These are phyloP conservation scores for Drosophila buzzatii DNA, from an alignment of 2,888 invertebrate genomes.

Conservation along the genomic window DNA sequence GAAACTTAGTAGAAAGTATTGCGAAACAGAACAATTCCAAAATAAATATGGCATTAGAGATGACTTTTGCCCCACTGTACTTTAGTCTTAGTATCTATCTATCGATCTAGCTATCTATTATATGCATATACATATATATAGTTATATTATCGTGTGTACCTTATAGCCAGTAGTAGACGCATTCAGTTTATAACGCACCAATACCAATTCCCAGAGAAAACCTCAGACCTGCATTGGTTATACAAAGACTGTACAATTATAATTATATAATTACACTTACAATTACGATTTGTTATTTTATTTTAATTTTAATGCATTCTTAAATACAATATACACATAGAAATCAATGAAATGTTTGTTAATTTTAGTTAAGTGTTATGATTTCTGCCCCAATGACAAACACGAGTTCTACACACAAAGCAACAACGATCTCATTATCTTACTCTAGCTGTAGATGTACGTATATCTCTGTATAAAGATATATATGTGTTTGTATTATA, in stretches of 20 bases:
- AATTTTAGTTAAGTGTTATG: slow-evolving; percentile 50
- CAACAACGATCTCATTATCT: slow-evolving; percentile 71
- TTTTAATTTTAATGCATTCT: slow-evolving; percentile 21
- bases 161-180: slow-evolving; percentile 71
- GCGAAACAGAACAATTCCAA: slow-evolving; percentile 63
- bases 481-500: background rate
- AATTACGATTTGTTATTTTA: slow-evolving; percentile 34
- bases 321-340: slow-evolving; percentile 22
- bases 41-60: slow-evolving; percentile 41
- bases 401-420: slow-evolving; percentile 50
- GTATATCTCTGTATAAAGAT: slow-evolving; percentile 3
- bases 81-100: slow-evolving; percentile 33
- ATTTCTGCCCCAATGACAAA: slow-evolving; percentile 22
- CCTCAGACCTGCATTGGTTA: slow-evolving; percentile 70
- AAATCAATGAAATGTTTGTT: slow-evolving; percentile 47
- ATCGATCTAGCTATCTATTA: background rate
- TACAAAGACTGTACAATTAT: slow-evolving; percentile 65
- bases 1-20: slow-evolving; percentile 55
- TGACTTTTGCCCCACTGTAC: slow-evolving; percentile 44
- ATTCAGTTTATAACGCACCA: slow-evolving; percentile 48
- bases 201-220: slow-evolving; percentile 61
- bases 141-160: slow-evolving; percentile 67
- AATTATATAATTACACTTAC: slow-evolving; percentile 28
- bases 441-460: slow-evolving; percentile 38
- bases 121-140: slow-evolving; percentile 1